Conservation (phyloP, 2,113 vertebrate species). For the Oncorhynchus mykiss region DNA sequence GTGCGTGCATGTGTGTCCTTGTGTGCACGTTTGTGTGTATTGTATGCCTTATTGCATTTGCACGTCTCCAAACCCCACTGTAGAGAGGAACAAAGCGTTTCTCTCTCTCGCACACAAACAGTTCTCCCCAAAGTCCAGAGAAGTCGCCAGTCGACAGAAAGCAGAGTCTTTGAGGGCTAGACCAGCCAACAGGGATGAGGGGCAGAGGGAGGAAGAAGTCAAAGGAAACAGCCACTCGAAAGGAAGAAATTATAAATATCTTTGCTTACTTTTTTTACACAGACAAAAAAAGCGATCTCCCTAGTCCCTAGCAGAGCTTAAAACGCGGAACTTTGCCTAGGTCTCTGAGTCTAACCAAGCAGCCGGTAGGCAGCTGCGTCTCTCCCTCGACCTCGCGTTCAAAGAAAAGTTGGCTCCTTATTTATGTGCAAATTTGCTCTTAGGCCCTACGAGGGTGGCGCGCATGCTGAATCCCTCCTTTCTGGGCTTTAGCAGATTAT, state of each 20-base stretch:
- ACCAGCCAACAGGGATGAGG: slow-evolving; percentile 43
- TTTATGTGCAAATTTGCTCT: slow-evolving; percentile 87
- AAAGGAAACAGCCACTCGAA: slow-evolving; percentile 30
- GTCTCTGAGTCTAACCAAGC: slow-evolving; percentile 32
- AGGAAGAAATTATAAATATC: slow-evolving; percentile 62
- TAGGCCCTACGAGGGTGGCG: slow-evolving; percentile 81
- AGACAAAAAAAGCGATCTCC: slow-evolving; percentile 8
- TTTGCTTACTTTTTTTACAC: slow-evolving; percentile 62
- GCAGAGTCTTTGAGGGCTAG: slow-evolving; percentile 54
- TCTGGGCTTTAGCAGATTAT: slow-evolving; percentile 91
- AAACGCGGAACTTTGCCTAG: slow-evolving; percentile 58
- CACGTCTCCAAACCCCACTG: slow-evolving; percentile 31
- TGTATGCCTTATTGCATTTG: neutral
- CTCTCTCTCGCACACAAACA: slow-evolving; percentile 25
- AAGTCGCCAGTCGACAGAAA: slow-evolving; percentile 40
- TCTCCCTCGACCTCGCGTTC: slow-evolving; percentile 75
- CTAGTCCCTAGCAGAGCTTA: slow-evolving; percentile 35
- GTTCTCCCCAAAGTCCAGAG: slow-evolving; percentile 45
- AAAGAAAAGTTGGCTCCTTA: slow-evolving; percentile 83
- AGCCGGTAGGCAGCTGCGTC: slow-evolving; percentile 67
- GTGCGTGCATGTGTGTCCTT: neutral
- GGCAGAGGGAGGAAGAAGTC: slow-evolving; percentile 31
- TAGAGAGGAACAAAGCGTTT: slow-evolving; percentile 47
- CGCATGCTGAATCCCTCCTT: slow-evolving; percentile 74
- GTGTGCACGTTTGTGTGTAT: neutral